Percentiles rank a stretch among this genome's conserved stretches.
Conservation (phyloP, 92 coral and sea anemone species). For the Galaxea fascicularis region DNA sequence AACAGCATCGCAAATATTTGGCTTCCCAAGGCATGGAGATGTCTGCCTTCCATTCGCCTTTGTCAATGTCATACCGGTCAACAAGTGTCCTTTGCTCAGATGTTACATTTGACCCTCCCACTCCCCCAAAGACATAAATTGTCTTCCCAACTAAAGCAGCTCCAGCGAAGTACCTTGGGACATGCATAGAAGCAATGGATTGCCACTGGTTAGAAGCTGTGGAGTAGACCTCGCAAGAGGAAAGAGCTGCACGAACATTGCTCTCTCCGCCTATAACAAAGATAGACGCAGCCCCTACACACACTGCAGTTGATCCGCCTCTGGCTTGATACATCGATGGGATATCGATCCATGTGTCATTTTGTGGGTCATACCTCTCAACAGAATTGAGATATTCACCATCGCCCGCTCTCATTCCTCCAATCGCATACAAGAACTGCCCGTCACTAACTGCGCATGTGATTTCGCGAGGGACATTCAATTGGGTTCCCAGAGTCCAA, state of each 20-base stretch:
- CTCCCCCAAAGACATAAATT: constrained; percentile 90
- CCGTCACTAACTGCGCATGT: constrained; percentile 83
- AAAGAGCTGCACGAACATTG: constrained; percentile 75
- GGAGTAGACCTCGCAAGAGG: constrained; percentile 80
- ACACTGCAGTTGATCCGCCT: constrained; percentile 82
- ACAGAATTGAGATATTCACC: constrained; percentile 84
- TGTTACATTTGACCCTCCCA: constrained; percentile 73
- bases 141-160: constrained; percentile 78
- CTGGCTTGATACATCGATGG: constrained; percentile 77
- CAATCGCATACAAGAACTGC: constrained; percentile 81
- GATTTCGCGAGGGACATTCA: constrained; percentile 83
- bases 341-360: constrained; percentile 77
- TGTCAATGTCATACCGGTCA: constrained; percentile 57
- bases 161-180: constrained; percentile 89
- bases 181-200: constrained; percentile 79
- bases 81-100: constrained; percentile 48
- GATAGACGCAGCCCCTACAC: constrained; percentile 65
- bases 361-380: constrained; percentile 84
- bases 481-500: constrained; percentile 77
- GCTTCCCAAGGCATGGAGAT: constrained; percentile 81
- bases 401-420: constrained; percentile 79
- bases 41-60: constrained; percentile 60
- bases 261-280: constrained; percentile 89
- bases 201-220: constrained; percentile 82
- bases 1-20: constrained; percentile 69